A percentile compares a stretch with the other conserved stretches of the same genome.
Conservation (phyloP, 2,797 vertebrate genomes). For the Ambastaia sidthimunki region DNA sequence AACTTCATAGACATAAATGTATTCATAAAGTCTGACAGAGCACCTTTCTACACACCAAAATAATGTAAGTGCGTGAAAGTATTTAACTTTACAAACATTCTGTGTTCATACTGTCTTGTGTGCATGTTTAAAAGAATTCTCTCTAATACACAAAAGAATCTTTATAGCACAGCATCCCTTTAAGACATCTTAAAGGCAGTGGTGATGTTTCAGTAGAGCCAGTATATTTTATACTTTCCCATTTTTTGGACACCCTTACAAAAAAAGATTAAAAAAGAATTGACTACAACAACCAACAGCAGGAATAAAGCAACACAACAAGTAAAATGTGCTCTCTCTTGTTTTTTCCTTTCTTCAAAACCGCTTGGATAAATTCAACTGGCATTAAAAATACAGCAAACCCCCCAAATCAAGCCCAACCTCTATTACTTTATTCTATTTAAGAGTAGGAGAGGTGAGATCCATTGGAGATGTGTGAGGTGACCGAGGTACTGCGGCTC, state of each 20-base stretch:
- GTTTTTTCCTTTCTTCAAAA: background rate
- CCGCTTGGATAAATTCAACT: background rate
- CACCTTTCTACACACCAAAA: constrained; percentile 64
- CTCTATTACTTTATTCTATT: constrained; percentile 51
- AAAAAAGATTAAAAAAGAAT: constrained; percentile 58
- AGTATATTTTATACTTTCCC: constrained; percentile 56
- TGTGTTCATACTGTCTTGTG: constrained; percentile 62
- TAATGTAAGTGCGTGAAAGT: constrained; percentile 45
- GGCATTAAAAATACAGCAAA: constrained; percentile 9
- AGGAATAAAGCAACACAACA: constrained; percentile 64
- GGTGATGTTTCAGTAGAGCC: constrained; percentile 71
- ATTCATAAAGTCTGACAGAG: constrained; percentile 69
- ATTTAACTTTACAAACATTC: constrained; percentile 73
- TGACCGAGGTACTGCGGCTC: constrained; percentile 92
- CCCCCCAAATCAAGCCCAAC: background rate
- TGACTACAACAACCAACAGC: constrained; percentile 50
- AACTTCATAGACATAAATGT: constrained; percentile 68
- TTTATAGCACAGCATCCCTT: constrained; percentile 71
- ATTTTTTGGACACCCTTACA: constrained; percentile 65
- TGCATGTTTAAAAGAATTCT: constrained; percentile 56
- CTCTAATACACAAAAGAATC: constrained; percentile 65
- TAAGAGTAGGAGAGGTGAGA: constrained; percentile 92
- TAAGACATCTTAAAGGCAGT: constrained; percentile 80
- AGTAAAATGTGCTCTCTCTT: constrained; percentile 56
- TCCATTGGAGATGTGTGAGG: constrained; percentile 92